Evolutionary conservation across 2,797 vertebrate genomes (phyloP), one percentile per base, ranked within the genome.

Genomic region (Craterocephalus amniculus): DNA sequence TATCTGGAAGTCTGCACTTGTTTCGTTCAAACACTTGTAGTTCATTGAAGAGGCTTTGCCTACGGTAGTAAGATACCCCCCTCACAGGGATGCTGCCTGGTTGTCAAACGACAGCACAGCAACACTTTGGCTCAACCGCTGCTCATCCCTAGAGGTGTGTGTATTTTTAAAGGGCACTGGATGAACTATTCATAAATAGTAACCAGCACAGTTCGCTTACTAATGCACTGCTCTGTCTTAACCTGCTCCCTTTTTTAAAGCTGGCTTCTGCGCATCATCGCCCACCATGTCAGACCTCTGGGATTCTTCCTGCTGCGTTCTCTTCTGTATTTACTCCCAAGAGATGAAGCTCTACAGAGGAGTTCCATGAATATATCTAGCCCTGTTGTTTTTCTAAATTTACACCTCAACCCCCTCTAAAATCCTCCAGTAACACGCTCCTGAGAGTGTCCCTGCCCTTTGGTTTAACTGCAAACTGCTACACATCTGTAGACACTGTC

Each of bases 141-240:
- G 63, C 85, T 73, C 63, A 64, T 74, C 84, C 84, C 88, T 29
- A 74, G 79, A 89, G 81, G 72, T 83, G 82, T 88, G 93, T 92
- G 93, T 91, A 90, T 95, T 94, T 95, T 95, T 95, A 95, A 96
- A 96, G 93, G 91, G 86, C 91, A 92, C 83, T 80, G 89, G 91
- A 91, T 94, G 92, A 95, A 91, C 91, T 82, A 95, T 95, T 96
- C 94, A 94, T 94, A 94, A 95, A 92, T 93, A 91, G 90, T 85
- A 87, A 94, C 92, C 87, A 93, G 83, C 84, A 80, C 90, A 91
- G 89, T 89, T 91, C 70, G 79, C 84, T 74, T 81, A 85, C 65
- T 76, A 80, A 89, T 84, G 74, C 70, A 63, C 79, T 49, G 66
- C 65, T 70, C 65, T 79, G 79, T 73, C 84, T 83, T 85, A 78